Percentiles rank a stretch among this genome's conserved stretches.
phyloP scores from a whole-genome alignment of 35 echinoderm and acorn worm species.

The Apostichopus japonicus region DNA sequence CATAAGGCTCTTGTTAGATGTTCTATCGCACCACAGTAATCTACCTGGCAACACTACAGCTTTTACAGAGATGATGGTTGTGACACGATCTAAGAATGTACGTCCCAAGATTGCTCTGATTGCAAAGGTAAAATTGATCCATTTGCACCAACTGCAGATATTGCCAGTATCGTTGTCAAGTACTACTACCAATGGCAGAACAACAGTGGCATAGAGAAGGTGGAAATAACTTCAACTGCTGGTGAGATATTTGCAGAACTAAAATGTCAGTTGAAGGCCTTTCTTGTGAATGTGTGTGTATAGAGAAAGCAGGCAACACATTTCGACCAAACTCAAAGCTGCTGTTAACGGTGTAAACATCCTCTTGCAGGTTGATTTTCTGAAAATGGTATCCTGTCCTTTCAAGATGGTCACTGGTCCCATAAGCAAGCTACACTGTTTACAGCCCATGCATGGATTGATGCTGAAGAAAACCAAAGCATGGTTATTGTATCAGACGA shows the following conservation, averaged over 20 bases:
- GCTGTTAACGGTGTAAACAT: slow-evolving; percentile 30
- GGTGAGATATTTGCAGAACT: slow-evolving; percentile 15
- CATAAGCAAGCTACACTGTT: slow-evolving; percentile 60
- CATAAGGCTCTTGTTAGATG: slow-evolving; percentile 1
- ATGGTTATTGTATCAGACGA: slow-evolving; percentile 50
- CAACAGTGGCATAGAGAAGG: slow-evolving; percentile 17
- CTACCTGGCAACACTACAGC: slow-evolving; percentile 20
- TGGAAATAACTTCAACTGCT: slow-evolving; percentile 9
- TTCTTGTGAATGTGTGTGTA: slow-evolving; percentile 43
- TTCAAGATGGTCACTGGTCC: slow-evolving; percentile 51
- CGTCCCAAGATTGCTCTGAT: slow-evolving; percentile 19
- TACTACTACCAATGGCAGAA: slow-evolving; percentile 39
- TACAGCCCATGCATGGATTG: slow-evolving; percentile 42
- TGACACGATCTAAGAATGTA: slow-evolving; percentile 25
- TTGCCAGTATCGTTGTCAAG: neutral
- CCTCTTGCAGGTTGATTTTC: slow-evolving; percentile 56
- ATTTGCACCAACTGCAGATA: neutral
- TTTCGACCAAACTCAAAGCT: neutral
- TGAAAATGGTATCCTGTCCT: slow-evolving; percentile 36
- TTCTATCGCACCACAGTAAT: neutral
- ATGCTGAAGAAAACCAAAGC: slow-evolving; percentile 1
- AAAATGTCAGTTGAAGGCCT: slow-evolving; percentile 20
- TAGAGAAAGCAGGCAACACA: slow-evolving; percentile 11
- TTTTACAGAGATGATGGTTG: slow-evolving; percentile 51
- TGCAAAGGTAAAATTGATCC: slow-evolving; percentile 21